Evolutionary conservation across 2,797 vertebrate species (phyloP).

Genomic region (Myoxocephalus aenaeus): DNA sequence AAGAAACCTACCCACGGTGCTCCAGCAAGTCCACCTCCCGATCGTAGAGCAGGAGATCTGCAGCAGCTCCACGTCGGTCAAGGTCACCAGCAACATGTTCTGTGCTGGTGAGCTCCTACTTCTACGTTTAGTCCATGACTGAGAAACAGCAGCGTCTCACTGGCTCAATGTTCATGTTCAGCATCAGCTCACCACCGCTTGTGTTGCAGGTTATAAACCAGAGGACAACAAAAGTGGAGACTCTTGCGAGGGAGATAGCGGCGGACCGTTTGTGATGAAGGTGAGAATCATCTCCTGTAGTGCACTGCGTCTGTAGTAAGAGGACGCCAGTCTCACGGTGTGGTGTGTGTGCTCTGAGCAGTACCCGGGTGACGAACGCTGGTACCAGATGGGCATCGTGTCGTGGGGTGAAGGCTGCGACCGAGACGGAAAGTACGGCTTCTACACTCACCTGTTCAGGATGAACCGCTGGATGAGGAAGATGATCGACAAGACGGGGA

Average conservation of each 20-base stretch:
- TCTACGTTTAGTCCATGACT: background rate
- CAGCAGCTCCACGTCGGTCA: conserved; percentile 87
- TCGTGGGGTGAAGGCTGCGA: conserved; percentile 99
- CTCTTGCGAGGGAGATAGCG: conserved; percentile 96
- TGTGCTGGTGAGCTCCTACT: conserved; percentile 87
- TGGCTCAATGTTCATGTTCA: background rate
- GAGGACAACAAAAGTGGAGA: conserved; percentile 85
- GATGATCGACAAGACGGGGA: conserved; percentile 71
- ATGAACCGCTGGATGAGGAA: conserved; percentile 93
- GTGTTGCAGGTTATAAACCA: conserved; percentile 84
- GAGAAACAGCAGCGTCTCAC: background rate
- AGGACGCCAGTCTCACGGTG: too few species aligned
- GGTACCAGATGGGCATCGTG: conserved; percentile 97
- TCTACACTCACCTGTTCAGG: conserved; percentile 94
- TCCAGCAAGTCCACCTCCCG: conserved; percentile 93
- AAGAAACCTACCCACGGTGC: conserved; percentile 76
- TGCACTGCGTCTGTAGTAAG: too few species aligned
- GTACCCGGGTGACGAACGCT: conserved; percentile 88
- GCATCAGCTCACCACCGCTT: background rate
- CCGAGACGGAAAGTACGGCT: conserved; percentile 92
- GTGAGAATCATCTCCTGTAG: conserved; percentile 69
- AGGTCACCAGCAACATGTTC: conserved; percentile 95
- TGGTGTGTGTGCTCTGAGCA: conserved; percentile 53
- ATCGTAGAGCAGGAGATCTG: conserved; percentile 86
- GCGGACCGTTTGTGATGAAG: conserved; percentile 98